Percentiles rank a stretch among this genome's conserved stretches.
Conservation (phyloP, 2,113 vertebrate genomes). For the Harpagus bidentatus region DNA sequence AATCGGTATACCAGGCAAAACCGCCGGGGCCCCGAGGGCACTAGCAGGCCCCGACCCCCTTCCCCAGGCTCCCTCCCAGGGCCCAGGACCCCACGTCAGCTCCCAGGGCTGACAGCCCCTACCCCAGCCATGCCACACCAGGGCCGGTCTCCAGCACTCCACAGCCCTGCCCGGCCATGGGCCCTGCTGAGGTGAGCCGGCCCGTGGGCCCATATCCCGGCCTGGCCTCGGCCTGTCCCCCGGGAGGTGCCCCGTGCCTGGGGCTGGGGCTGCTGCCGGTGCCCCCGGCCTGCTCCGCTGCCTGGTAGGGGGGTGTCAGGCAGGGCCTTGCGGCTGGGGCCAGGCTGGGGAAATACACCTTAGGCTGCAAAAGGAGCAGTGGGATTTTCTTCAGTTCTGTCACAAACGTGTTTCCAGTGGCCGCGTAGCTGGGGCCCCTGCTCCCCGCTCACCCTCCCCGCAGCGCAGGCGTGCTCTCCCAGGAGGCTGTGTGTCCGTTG, state of each 20-base stretch:
- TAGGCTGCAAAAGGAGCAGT: background rate
- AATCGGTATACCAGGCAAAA: background rate
- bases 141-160: background rate
- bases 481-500: background rate
- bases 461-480: background rate
- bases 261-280: background rate
- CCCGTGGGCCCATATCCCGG: accelerated
- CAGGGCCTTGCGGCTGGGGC: no score
- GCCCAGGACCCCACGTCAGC: accelerated
- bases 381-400: background rate
- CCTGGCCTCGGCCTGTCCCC: background rate
- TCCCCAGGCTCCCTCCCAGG: background rate
- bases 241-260: accelerated
- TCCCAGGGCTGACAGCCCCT: background rate
- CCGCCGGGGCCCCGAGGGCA: background rate
- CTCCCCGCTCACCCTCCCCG: accelerated
- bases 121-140: background rate
- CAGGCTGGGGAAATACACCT: background rate
- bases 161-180: background rate
- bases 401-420: background rate
- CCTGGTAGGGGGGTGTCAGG: background rate
- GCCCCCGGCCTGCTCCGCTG: background rate
- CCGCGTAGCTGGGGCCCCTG: background rate
- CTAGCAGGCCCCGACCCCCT: background rate
- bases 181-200: no score